Base-by-base conservation (phyloP, 2,113 vertebrate species). In the Isichthys henryi region DNA sequence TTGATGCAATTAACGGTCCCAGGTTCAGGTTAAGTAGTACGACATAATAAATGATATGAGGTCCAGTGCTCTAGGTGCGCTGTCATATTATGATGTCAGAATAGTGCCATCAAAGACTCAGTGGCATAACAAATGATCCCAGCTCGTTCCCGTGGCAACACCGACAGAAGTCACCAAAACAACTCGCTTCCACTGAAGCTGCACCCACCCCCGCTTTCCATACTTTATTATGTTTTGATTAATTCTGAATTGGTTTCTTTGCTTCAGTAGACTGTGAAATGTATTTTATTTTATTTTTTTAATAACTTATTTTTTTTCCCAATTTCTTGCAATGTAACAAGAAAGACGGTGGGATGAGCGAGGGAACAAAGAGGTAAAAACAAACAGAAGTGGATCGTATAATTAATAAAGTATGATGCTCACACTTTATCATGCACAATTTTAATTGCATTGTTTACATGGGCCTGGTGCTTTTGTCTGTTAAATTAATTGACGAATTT, bases 181-280 rank as follows among this genome's bases (percentile, higher is more conserved):
- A 84, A 21, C 17, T 48, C 21, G 15, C 35, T 50, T 80, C 70
- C 45, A 31, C 19, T 58, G 19, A 39, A 8, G 35, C 27, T 27
- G 15, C 11, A 4, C 85, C 89, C 82, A 70, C 10, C n/a, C 62
- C 10, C 27, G 35, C 70, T 23, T 49, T 83, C 89, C 66, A 84
- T 88, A 83, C 89, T 88, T 53, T 88, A 88, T 90, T 90, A 90
- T 88, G 89, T 90, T 90, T 88, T 88, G 86, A 90, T 90, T 88
- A 82, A 88, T 90, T 88, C 56, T 88, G 84, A 88, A 90, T 88
- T 83, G 74, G 43, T 80, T 88, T 86, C 87, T 77, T 56, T 88
- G 89, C 86, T 88, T 90, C 89, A 84, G 86, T 90, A 88, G 89
- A 66, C 70, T 90, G 89, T 90, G 89, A 90, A 90, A 90, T 90